phyloP scores from a whole-genome alignment of 2,888 invertebrate genomes.

The Amiota mariae region DNA sequence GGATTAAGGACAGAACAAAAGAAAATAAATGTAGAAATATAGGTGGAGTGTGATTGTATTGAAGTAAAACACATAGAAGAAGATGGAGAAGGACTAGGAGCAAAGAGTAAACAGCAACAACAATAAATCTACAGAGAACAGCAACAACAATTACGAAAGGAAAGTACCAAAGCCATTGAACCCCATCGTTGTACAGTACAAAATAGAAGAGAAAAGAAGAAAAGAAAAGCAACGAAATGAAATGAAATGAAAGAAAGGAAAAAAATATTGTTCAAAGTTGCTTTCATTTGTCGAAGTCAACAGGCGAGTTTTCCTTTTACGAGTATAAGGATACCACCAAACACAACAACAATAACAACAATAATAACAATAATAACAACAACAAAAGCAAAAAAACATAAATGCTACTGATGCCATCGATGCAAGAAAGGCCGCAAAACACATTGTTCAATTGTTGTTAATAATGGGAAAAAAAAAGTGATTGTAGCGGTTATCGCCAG shows the following conservation, averaged over 20 bases:
- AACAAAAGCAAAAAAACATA: background rate
- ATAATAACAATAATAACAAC: background rate
- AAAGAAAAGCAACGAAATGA: slow-evolving; percentile 20
- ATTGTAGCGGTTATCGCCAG: background rate
- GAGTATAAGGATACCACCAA: background rate
- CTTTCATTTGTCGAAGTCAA: slow-evolving; percentile 23
- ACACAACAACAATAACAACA: background rate
- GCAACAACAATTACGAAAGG: background rate
- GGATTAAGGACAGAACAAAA: background rate
- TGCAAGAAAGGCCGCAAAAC: slow-evolving; percentile 31
- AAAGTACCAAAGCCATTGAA: background rate
- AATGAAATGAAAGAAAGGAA: slow-evolving; percentile 35
- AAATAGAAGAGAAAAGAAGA: background rate
- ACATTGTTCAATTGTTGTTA: slow-evolving; percentile 59
- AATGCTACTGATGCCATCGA: slow-evolving; percentile 11
- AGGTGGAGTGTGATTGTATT: background rate
- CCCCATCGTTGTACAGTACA: background rate
- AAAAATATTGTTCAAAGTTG: slow-evolving; percentile 10
- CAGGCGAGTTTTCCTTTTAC: slow-evolving; percentile 21
- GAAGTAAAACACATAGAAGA: no score
- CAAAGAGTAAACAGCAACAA: slow-evolving; percentile 31
- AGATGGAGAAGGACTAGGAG: background rate
- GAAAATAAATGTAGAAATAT: slow-evolving; percentile 33
- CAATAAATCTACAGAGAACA: slow-evolving; percentile 29
- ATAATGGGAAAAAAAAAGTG: slow-evolving; percentile 39